phyloP scores from a whole-genome alignment of 2,888 invertebrate genomes.

The Hylaea fasciaria region DNA sequence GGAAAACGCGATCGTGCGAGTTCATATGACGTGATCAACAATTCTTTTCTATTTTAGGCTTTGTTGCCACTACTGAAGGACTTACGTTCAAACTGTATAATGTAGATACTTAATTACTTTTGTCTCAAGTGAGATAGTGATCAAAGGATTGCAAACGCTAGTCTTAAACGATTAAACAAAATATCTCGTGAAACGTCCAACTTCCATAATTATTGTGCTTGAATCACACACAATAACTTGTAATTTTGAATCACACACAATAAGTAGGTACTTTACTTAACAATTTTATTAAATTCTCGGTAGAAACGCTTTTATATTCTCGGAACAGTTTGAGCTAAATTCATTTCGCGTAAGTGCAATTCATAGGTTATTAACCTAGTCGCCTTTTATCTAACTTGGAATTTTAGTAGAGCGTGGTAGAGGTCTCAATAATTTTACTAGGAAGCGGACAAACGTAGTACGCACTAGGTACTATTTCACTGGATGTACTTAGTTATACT shows the following conservation, averaged over 20 bases:
- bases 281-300: not conserved
- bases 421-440: not conserved
- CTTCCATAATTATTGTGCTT: too few species aligned
- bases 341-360: conserved; percentile 5
- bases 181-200: too few species aligned
- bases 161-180: too few species aligned
- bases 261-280: not conserved
- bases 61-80: conserved; percentile 4
- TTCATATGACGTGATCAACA: conserved; percentile 10
- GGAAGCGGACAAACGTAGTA: not conserved
- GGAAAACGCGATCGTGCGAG: conserved; percentile 26
- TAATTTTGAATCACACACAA: not conserved
- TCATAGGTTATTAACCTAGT: not conserved
- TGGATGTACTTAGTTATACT: not conserved
- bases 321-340: conserved; percentile 11
- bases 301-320: not conserved
- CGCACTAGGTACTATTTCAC: not conserved
- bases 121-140: not conserved
- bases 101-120: too few species aligned
- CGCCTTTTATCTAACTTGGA: not conserved
- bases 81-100: not conserved
- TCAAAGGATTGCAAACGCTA: too few species aligned
- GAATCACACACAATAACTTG: too few species aligned
- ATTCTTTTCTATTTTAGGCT: conserved; percentile 7
- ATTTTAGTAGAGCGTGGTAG: not conserved